These are phyloP conservation scores for Actinia tenebrosa DNA, from an alignment of 64 coral and sea anemone species.

Conservation along the genomic window DNA sequence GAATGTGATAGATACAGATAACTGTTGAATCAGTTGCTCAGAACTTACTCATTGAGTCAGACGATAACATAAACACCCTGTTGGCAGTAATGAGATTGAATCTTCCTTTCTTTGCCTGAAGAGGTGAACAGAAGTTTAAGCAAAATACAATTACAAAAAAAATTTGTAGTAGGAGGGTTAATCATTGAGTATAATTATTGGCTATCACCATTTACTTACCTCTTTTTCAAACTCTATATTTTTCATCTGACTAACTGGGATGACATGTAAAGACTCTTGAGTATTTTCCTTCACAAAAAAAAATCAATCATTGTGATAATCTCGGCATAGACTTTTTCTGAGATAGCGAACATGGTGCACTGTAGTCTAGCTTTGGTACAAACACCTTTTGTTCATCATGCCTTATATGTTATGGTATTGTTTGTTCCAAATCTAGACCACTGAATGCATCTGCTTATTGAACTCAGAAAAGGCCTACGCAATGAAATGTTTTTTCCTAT, in stretches of 20 bases:
- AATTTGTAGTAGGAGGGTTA: too few relatives aligned
- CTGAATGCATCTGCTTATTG: too few relatives aligned
- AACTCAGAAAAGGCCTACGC: too few relatives aligned
- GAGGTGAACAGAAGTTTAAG: neutral
- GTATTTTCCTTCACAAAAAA: slow-evolving; percentile 26
- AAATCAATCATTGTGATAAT: neutral
- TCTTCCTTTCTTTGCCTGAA: slow-evolving; percentile 38
- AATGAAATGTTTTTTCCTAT: too few relatives aligned
- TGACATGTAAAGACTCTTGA: slow-evolving; percentile 74
- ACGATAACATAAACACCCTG: slow-evolving; percentile 80
- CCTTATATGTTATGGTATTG: too few relatives aligned
- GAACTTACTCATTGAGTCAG: slow-evolving; percentile 79
- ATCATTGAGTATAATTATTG: neutral
- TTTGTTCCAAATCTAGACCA: too few relatives aligned
- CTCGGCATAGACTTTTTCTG: too few relatives aligned
- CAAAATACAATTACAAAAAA: neutral
- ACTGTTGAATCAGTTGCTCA: too few relatives aligned
- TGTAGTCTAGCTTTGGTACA: too few relatives aligned
- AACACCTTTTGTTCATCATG: too few relatives aligned
- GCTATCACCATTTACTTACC: slow-evolving; percentile 30
- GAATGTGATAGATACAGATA: too few relatives aligned
- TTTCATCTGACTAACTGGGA: slow-evolving; percentile 75
- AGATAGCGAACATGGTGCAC: too few relatives aligned
- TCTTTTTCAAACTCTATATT: slow-evolving; percentile 66
- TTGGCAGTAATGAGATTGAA: slow-evolving; percentile 78